phyloP scores from a whole-genome alignment of 2,888 invertebrate genomes.

The Hyposoter didymator region DNA sequence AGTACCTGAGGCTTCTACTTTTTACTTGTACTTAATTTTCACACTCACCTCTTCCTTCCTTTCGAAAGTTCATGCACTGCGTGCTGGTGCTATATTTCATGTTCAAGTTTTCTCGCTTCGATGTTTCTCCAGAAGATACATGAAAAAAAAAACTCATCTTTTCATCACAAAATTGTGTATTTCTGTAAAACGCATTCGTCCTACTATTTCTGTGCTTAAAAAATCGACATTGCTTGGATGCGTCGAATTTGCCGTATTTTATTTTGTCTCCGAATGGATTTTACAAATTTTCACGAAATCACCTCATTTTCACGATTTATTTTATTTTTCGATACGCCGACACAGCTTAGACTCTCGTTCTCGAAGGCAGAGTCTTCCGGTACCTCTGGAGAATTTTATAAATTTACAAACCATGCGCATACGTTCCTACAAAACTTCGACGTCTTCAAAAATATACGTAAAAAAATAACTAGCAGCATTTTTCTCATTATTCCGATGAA shows the following conservation, averaged over 20 bases:
- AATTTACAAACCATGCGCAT: no score
- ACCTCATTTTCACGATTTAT: background rate
- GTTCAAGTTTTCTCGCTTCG: conserved; percentile 36
- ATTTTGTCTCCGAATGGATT: background rate
- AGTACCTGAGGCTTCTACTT: conserved; percentile 73
- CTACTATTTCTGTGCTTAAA: background rate
- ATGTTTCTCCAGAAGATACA: conserved; percentile 15
- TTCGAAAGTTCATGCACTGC: conserved; percentile 38
- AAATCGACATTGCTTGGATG: background rate
- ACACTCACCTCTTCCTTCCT: conserved; percentile 46
- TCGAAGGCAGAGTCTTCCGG: background rate
- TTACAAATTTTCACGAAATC: background rate
- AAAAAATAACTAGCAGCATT: no score
- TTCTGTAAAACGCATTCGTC: background rate
- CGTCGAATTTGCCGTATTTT: background rate
- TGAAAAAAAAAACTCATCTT: background rate
- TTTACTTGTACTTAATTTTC: conserved; percentile 60
- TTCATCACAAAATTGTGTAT: no score
- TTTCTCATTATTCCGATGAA: no score
- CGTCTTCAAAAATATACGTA: no score
- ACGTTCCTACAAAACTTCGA: no score
- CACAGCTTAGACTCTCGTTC: no score
- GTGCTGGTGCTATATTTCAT: conserved; percentile 28
- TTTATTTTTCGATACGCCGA: no score
- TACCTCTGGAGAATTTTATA: background rate